Base-by-base conservation (phyloP, 2,113 vertebrate species). In the Epinephelus lanceolatus region DNA sequence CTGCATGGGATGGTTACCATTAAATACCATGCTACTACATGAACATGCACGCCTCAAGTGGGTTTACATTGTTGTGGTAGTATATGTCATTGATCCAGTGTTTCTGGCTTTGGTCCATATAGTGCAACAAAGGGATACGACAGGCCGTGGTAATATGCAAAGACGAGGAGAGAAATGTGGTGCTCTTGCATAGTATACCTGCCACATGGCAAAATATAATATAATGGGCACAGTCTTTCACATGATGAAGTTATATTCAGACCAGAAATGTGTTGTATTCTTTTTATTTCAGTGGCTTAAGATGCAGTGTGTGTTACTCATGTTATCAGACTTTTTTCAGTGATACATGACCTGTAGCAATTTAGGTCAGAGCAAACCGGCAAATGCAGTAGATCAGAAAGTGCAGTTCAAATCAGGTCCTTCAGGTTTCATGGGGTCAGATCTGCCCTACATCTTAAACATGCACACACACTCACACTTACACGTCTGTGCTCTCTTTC, bases 401-500 rank as follows among this genome's bases (percentile, higher is more conserved):
- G 13, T 45, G 33, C 33, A 51, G 42, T 85, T 85, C 76, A 74
- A 15, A 17, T 71, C 51, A 82, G 66, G 45, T 51, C 17, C 5
- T 33, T 51, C 15, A 19, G 42, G 40, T 66, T 19, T 59, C 78
- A 49, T 27, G 19, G 10, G 25, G 51, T 75, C 51, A 69, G 19
- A 42, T 73, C 45, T 66, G n/a, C 15, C 42, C 1, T 2, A 71
- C 30, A 53, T 68, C 47, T 71, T 68, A 23, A n/a, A 40, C 18
- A 76, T 40, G 42, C 51, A 81, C 62, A 42, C 19, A 42, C 45
- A 53, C 37, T 21, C 33, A 52, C 52, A 15, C 52, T 8, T 14
- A 59, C 40, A 52, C 55, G n/a, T 84, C 61, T 71, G 42, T 56
- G 33, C n/a, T 70, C 60, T 70, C 37, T 33, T 80, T 76, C 52